Percentiles rank a stretch among this genome's conserved stretches.
phyloP scores from a whole-genome alignment of 2,113 vertebrate species.

The Catharus fuscescens region DNA sequence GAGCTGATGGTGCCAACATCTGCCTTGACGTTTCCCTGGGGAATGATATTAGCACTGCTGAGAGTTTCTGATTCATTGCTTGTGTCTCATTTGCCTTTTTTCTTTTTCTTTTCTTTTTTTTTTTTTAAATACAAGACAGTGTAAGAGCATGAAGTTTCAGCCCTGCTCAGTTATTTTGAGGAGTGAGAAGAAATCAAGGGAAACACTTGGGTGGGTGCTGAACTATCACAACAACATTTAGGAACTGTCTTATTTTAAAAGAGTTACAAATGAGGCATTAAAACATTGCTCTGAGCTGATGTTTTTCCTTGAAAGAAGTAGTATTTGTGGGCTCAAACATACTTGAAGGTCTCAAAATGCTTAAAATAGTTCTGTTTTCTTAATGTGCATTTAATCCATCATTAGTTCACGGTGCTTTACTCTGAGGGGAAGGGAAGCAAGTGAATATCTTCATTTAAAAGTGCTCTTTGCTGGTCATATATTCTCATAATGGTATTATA shows the following conservation, averaged over 20 bases:
- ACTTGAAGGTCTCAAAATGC: background rate
- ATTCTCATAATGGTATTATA: background rate
- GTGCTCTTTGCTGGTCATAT: background rate
- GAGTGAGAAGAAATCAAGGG: background rate
- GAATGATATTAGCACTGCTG: background rate
- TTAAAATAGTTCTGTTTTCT: background rate
- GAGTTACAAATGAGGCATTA: background rate
- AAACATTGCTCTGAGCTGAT: background rate
- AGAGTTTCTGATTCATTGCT: constrained; percentile 1
- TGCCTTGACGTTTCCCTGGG: constrained; percentile 6
- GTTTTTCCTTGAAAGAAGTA: background rate
- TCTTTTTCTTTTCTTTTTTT: background rate
- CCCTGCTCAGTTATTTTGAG: background rate
- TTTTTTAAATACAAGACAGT: background rate
- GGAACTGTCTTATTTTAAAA: background rate
- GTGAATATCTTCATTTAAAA: background rate
- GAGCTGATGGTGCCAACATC: constrained; percentile 20
- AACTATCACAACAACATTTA: background rate
- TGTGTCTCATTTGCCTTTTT: background rate
- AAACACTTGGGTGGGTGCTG: background rate
- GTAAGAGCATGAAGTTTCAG: background rate
- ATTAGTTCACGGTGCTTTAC: background rate
- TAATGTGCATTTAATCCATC: background rate
- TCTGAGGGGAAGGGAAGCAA: background rate
- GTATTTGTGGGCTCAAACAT: background rate